Conservation (phyloP, 1,140 invertebrate species). For the Nebria ingens region DNA sequence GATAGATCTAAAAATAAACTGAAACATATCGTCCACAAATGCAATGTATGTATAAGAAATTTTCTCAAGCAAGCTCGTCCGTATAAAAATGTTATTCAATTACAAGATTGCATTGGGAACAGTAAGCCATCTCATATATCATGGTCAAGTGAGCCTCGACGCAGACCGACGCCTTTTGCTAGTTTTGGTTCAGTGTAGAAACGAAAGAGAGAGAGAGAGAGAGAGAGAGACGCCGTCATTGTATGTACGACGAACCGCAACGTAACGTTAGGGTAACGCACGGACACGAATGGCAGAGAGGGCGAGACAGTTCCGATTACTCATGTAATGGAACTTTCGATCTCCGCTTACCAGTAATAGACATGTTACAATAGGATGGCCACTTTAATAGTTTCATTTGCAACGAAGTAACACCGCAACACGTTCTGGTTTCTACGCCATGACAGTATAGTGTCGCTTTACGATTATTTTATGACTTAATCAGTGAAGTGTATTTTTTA, state of each 20-base stretch:
- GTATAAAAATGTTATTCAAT: neutral
- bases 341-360: neutral
- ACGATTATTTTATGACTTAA: no score
- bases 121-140: neutral
- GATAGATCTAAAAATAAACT: no score
- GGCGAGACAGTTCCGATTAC: slow-evolving; percentile 2
- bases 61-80: no score
- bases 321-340: slow-evolving; percentile 8
- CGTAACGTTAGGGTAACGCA: no score
- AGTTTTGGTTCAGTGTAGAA: neutral
- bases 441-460: no score
- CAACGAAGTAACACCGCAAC: neutral
- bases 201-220: neutral
- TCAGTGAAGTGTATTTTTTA: no score
- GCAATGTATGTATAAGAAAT: no score
- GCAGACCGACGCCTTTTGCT: neutral
- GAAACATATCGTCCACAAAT: no score
- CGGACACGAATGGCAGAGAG: no score
- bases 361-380: neutral
- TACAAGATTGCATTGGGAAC: neutral
- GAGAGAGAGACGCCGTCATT: neutral
- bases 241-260: neutral
- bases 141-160: neutral
- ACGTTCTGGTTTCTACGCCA: no score
- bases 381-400: slow-evolving; percentile 3